Evolutionary conservation across 2,888 invertebrate species (phyloP), one percentile per base, ranked within the genome.

Genomic region (Pterostichus niger): DNA sequence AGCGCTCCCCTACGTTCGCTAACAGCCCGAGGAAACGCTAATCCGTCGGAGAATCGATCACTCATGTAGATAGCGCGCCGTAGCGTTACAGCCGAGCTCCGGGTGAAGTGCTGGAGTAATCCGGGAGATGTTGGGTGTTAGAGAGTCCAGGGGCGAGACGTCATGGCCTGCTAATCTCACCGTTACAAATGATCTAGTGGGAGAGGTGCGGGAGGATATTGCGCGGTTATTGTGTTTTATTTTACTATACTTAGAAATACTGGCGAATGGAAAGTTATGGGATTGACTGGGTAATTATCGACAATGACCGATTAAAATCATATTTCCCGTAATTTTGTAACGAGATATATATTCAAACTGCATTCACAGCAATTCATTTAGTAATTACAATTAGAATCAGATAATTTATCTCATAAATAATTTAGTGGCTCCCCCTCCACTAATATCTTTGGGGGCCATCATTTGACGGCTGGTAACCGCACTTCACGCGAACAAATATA

Each of bases 21-120:
- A 73, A 73, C 73, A 73, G 73, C 73, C 49, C 73, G 49, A 49
- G 49, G 73, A 73, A 73, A 73, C 73, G 73, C 13, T 73, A 73
- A 73, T 73, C 73, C 76, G 40, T 54, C 33, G 13, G n/a, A n/a
- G 54, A 68, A 79, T 79, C 79, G 79, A 79, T 79, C 79, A 79
- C 54, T 79, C 79, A 79, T 79, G 78, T 78, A 78, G 78, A 78
- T 68, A 79, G 15, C 17, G 71, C 31, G 46, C 64, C 7, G 4
- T n/a, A n/a, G n/a, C n/a, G n/a, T n/a, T n/a, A n/a, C 33, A 13
- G 31, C 10, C 59, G 6, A n/a, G n/a, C 11, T 49, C 40, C 6
- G 40, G 7, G 40, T 24, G 15, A 15, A 59, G 64, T 54, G 11
- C 24, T 10, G 78, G 78, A 78, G 78, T 77, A 77, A 77, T 77